Evolutionary conservation across 2,888 invertebrate species (phyloP).

Genomic region (Elaeidobius kamerunicus): DNA sequence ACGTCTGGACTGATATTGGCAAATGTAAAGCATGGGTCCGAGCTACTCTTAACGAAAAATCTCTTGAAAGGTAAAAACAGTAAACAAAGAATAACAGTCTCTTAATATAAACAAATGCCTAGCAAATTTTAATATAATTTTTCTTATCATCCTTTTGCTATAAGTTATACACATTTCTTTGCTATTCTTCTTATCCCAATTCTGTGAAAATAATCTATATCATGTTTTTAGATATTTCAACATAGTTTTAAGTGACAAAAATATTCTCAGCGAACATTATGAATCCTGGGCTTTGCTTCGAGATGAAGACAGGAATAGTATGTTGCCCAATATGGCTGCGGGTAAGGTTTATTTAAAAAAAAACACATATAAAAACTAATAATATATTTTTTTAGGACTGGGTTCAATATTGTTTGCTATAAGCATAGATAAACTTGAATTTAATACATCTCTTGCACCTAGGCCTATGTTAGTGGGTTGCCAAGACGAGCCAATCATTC

Average conservation of each 20-base stretch:
- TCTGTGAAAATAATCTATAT: too few species aligned
- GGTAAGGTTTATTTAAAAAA: constrained; percentile 54
- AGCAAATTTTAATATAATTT: too few species aligned
- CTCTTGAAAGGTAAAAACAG: constrained; percentile 73
- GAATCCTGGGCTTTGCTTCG: constrained; percentile 83
- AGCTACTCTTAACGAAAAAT: constrained; percentile 86
- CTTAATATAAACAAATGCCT: too few species aligned
- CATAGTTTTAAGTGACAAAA: constrained; percentile 66
- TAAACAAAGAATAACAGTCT: too few species aligned
- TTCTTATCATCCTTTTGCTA: too few species aligned
- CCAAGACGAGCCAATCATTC: constrained; percentile 65
- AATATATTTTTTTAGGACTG: constrained; percentile 64
- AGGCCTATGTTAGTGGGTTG: constrained; percentile 49
- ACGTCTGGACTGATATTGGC: constrained; percentile 72
- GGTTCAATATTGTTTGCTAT: constrained; percentile 90
- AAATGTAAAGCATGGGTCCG: constrained; percentile 86
- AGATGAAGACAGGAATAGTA: constrained; percentile 73
- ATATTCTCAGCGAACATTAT: constrained; percentile 67
- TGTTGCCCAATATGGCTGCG: constrained; percentile 82
- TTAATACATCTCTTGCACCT: constrained; percentile 60
- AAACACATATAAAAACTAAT: too few species aligned
- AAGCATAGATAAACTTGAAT: constrained; percentile 81
- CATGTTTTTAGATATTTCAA: constrained; percentile 61
- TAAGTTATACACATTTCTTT: too few species aligned
- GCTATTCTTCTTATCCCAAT: too few species aligned